Evolutionary conservation across 2,797 vertebrate species (phyloP).

Genomic region (Orestias chungarensis): DNA sequence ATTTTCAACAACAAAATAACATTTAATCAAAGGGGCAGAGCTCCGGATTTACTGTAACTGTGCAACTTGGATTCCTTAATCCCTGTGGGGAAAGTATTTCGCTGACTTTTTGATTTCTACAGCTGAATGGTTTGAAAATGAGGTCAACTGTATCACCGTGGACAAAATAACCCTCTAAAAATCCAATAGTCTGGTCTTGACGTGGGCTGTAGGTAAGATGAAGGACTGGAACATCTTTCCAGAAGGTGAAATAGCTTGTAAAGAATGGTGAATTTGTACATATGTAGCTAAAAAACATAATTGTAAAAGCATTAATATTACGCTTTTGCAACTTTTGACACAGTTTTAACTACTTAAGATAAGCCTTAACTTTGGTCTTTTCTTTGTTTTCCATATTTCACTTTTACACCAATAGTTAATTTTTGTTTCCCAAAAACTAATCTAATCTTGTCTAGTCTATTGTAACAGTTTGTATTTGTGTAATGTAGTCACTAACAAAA

Average conservation of each 20-base stretch:
- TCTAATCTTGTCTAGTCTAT: background rate
- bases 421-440: background rate
- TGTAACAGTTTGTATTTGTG: background rate
- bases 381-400: background rate
- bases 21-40: conserved; percentile 47
- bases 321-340: background rate
- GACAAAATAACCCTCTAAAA: conserved; percentile 34
- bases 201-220: conserved; percentile 25
- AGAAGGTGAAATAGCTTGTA: conserved; percentile 3
- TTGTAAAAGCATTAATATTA: background rate
- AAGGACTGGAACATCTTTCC: conserved; percentile 19
- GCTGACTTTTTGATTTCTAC: conserved; percentile 36
- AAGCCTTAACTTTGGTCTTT: background rate
- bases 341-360: background rate
- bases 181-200: conserved; percentile 21
- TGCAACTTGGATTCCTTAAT: conserved; percentile 35
- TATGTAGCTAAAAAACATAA: background rate
- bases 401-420: background rate
- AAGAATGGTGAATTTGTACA: background rate
- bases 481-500: background rate
- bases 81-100: conserved; percentile 34
- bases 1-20: conserved; percentile 27
- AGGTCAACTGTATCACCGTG: conserved; percentile 30
- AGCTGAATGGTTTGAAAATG: conserved; percentile 49
- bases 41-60: conserved; percentile 32